These are phyloP conservation scores for Drosophila orena DNA, from an alignment of 1,140 invertebrate species.

Conservation along the genomic window DNA sequence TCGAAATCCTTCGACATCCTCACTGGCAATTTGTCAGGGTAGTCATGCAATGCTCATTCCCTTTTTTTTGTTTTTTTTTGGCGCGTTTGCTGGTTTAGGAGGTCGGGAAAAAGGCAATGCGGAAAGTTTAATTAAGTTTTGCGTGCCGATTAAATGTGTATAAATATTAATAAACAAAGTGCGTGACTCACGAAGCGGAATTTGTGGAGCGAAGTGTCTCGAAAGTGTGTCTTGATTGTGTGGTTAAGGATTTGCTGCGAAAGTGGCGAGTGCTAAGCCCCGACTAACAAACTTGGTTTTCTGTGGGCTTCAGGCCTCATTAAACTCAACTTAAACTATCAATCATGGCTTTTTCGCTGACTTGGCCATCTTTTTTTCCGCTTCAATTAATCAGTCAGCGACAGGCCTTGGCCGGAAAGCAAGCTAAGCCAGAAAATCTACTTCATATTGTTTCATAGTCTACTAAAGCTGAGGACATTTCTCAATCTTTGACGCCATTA, in stretches of 20 bases:
- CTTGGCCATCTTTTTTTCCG: constrained; percentile 42
- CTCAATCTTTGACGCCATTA: neutral
- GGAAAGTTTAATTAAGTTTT: constrained; percentile 62
- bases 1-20: constrained; percentile 14
- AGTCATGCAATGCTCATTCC: constrained; percentile 28
- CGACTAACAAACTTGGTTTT: constrained; percentile 12
- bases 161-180: constrained; percentile 50
- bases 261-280: neutral
- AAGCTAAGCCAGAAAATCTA: constrained; percentile 4
- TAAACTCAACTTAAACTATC: constrained; percentile 66
- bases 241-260: no score
- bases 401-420: constrained; percentile 18
- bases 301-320: constrained; percentile 50
- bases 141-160: constrained; percentile 57
- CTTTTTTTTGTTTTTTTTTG: constrained; percentile 2
- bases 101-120: constrained; percentile 13
- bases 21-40: constrained; percentile 49
- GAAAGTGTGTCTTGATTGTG: constrained; percentile 2
- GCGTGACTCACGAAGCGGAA: constrained; percentile 26
- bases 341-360: constrained; percentile 51
- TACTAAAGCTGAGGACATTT: neutral
- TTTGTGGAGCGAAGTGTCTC: constrained; percentile 2
- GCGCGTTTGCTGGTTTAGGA: constrained; percentile 2
- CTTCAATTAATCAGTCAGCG: constrained; percentile 68
- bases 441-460: neutral